A percentile compares a stretch with the other conserved stretches of the same genome.
These are phyloP conservation scores for Empis stercorea DNA, from an alignment of 2,888 invertebrate genomes.

Conservation along the genomic window DNA sequence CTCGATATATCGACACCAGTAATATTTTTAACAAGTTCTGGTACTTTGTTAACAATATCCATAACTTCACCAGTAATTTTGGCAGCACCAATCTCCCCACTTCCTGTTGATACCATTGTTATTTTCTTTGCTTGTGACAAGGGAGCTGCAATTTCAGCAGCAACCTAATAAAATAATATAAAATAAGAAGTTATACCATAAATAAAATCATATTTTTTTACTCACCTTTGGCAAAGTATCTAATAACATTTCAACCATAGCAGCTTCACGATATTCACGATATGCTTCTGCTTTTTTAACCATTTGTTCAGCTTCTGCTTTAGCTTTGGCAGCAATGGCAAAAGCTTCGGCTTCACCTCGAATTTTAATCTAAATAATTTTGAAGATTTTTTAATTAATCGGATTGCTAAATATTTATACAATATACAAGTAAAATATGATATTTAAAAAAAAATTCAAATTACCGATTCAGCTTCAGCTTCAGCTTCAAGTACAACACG, in stretches of 20 bases:
- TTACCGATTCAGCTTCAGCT: slow-evolving; percentile 81
- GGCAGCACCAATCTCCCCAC: slow-evolving; percentile 83
- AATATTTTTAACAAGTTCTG: slow-evolving; percentile 77
- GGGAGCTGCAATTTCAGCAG: slow-evolving; percentile 93
- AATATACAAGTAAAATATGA: too few relatives aligned
- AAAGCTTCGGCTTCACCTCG: slow-evolving; percentile 85
- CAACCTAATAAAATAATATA: slow-evolving; percentile 53
- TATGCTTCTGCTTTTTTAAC: slow-evolving; percentile 93
- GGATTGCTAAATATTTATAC: too few relatives aligned
- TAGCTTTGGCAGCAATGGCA: slow-evolving; percentile 88
- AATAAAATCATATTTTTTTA: background rate
- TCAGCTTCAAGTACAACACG: slow-evolving; percentile 88
- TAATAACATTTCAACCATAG: slow-evolving; percentile 93
- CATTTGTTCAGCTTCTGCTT: slow-evolving; percentile 95
- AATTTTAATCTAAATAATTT: slow-evolving; percentile 46
- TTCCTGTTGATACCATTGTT: slow-evolving; percentile 91
- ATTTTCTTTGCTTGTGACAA: slow-evolving; percentile 88
- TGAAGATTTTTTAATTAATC: too few relatives aligned
- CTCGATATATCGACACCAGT: slow-evolving; percentile 91
- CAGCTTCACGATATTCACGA: slow-evolving; percentile 91
- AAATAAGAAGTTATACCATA: slow-evolving; percentile 1
- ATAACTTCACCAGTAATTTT: slow-evolving; percentile 91
- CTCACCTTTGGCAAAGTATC: slow-evolving; percentile 86
- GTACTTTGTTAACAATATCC: slow-evolving; percentile 83
- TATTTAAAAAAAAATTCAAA: slow-evolving; percentile 8